Base-by-base conservation (phyloP, 1,140 invertebrate species). In the Drosophila murphyi region DNA sequence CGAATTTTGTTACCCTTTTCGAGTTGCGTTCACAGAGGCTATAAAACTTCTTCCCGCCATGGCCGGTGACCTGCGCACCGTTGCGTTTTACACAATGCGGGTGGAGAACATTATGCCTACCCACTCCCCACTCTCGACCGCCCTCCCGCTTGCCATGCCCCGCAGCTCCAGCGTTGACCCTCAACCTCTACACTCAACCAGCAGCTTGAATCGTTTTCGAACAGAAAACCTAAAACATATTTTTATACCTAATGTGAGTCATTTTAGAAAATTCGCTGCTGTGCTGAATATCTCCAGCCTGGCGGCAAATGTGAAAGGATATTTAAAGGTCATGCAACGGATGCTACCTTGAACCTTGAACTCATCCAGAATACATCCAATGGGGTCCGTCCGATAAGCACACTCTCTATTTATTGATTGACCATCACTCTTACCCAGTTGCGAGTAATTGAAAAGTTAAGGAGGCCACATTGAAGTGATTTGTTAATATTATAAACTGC, bases 201-300 rank as follows among this genome's bases (percentile, higher is more conserved):
- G 20, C 20, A 20, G 20, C 32, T 12, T 31, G 34, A 50, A 50
- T 47, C 32, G 45, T 50, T 48, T 47, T 29, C 60, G 64, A 61
- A 54, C 63, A 31, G 37, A 43, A 39, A 80, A 67, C 82, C 82
- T 71, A 86, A 86, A 73, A 85, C 82, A 81, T 81, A 78, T 81
- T 20, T 78, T 75, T 61, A 81, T 86, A 78, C 82, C 80, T 78
- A 75, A 81, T 86, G 78, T 67, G 78, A 62, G 78, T 61, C 78
- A 74, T 81, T 78, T 80, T 67, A 74, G 57, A 77, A 77, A 82
- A 55, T 52, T 52, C 39, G 61, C 51, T 32, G 78, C 47, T 47
- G 67, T 37, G 72, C 10, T 20, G 51, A 20, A 28, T 41, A 63
- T 34, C 32, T 67, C 7, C 35, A 29, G 61, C 32, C 51, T 50